Base-by-base conservation (phyloP, 1,140 invertebrate genomes). In the Latrodectus geometricus region DNA sequence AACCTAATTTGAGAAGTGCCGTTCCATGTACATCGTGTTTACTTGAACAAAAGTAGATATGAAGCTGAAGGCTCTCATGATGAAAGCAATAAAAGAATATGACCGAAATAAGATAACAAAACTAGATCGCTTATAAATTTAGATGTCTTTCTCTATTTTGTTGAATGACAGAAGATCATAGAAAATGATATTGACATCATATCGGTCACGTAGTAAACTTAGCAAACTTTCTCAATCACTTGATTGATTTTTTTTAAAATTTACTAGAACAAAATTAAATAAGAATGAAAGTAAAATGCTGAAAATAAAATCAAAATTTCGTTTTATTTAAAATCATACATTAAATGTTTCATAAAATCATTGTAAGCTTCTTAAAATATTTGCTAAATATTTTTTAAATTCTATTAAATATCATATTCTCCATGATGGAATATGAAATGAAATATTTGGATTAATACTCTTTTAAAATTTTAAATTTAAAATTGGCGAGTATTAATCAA, bases 151-250 rank as follows among this genome's bases (percentile, higher is more conserved):
- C 20, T 70, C 68, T 20, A 70, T 54, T 81, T 65, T 8, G 48
- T 35, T 81, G 14, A 81, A 81, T 52, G 76, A 78, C 76, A 78
- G 50, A 81, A 54, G 70, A 70, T 81, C 61, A 79, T 69, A 65
- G 9, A 20, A 79, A 81, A 54, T 54, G 68, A 81, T 50, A 20
- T 70, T 66, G 20, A 70, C 66, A 54, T 23, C 23, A 66, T 54
- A 52, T 70, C 69, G 17, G 79, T 81, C 79, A 81, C 79, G 79
- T 81, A 35, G 5, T 5, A 5, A 35, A 35, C n/a, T n/a, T n/a
- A n/a, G n/a, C 17, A 48, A 17, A 78, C 8, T 54, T 54, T 48
- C 66, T 49, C 76, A n/a, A 78, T 78, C 61, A 78, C 66, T 78
- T 49, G 17, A 35, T 54, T 68, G 56, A 68, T 78, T 66, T 23